Evolutionary conservation across 2,113 vertebrate species (phyloP).

Genomic region (Willisornis vidua): DNA sequence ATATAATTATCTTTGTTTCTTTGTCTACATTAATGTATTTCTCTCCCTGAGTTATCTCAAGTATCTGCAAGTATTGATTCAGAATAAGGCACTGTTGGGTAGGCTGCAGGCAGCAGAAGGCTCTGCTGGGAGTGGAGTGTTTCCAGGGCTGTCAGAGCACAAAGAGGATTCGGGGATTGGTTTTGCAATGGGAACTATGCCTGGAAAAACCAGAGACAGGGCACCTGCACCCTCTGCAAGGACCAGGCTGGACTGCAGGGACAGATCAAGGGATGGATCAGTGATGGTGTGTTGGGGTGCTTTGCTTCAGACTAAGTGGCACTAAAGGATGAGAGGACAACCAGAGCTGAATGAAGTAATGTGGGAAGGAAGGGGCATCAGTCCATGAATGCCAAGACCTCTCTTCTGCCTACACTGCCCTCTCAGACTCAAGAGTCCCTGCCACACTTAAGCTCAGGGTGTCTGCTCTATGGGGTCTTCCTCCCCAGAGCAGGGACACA

Average conservation of each 20-base stretch:
- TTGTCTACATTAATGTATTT: neutral
- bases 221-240: neutral
- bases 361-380: neutral
- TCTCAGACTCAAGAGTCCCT: neutral
- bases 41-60: constrained; percentile 32
- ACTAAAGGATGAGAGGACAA: neutral
- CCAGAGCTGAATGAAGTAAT: neutral
- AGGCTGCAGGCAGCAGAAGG: constrained; percentile 1
- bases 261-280: neutral
- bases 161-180: neutral
- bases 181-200: neutral
- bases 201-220: neutral
- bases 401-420: neutral
- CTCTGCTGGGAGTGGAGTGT: neutral
- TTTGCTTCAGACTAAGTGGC: neutral
- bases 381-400: neutral
- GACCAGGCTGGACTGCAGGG: neutral
- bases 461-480: neutral
- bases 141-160: neutral
- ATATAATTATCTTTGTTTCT: constrained; percentile 35
- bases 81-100: neutral
- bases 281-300: neutral
- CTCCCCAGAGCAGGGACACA: neutral
- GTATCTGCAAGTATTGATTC: constrained; percentile 37
- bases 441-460: neutral